phyloP scores from a whole-genome alignment of 2,888 invertebrate genomes.

The Agrochola macilenta region DNA sequence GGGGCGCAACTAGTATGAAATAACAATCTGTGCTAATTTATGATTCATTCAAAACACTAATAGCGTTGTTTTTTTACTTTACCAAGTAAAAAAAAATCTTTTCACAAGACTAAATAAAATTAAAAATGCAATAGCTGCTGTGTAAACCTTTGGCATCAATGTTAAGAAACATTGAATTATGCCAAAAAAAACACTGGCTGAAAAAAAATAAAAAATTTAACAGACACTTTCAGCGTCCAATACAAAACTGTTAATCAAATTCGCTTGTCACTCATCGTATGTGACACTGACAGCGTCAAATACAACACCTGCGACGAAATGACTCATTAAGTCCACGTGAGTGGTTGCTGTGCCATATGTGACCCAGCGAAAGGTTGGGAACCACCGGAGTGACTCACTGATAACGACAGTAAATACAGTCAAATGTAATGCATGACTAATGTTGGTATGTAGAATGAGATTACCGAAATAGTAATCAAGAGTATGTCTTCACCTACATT shows the following conservation, averaged over 20 bases:
- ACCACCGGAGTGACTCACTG: conserved; percentile 71
- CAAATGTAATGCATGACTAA: conserved; percentile 63
- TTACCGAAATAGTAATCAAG: conserved; percentile 48
- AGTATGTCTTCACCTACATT: conserved; percentile 22
- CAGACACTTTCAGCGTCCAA: background rate
- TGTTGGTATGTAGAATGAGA: conserved; percentile 43
- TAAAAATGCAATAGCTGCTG: background rate
- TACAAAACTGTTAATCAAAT: conserved; percentile 16
- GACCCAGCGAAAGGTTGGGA: conserved; percentile 72
- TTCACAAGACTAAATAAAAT: background rate
- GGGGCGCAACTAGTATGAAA: background rate
- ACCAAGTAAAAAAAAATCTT: background rate
- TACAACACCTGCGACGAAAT: conserved; percentile 70
- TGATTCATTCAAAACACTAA: background rate
- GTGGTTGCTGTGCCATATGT: conserved; percentile 67
- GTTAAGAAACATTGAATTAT: background rate
- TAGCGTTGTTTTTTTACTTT: background rate
- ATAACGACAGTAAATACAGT: conserved; percentile 63
- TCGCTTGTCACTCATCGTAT: conserved; percentile 52
- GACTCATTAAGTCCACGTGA: conserved; percentile 68
- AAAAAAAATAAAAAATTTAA: background rate
- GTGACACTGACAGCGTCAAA: conserved; percentile 46
- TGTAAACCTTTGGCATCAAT: background rate
- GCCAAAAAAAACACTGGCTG: background rate
- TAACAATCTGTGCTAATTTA: background rate